Conservation (phyloP, 2,888 invertebrate genomes). For the Halocaridina rubra region DNA sequence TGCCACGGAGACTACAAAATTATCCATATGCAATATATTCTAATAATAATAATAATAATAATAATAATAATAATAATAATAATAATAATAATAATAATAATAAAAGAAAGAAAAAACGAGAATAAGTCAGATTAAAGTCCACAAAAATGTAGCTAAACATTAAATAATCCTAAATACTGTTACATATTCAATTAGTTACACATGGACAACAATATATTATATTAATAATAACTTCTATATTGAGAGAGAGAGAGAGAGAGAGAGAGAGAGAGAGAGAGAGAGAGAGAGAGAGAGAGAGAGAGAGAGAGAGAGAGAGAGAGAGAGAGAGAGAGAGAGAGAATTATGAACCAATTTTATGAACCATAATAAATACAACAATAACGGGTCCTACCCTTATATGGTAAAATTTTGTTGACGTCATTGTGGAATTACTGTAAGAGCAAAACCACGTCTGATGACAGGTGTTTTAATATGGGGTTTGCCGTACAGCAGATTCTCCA, state of each 20-base stretch:
- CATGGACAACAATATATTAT: neutral
- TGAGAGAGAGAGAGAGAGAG: too few relatives aligned
- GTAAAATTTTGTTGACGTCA: neutral
- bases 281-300: neutral
- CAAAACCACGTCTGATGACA: too few relatives aligned
- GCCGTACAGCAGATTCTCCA: too few relatives aligned
- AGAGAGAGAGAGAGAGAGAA: neutral
- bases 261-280: neutral
- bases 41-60: neutral
- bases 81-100: constrained; percentile 1
- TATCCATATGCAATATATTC: too few relatives aligned
- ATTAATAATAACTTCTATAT: neutral
- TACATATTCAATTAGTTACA: neutral
- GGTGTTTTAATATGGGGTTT: too few relatives aligned
- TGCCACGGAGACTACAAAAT: too few relatives aligned
- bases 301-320: neutral
- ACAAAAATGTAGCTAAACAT: neutral
- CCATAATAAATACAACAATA: neutral
- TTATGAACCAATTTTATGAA: neutral
- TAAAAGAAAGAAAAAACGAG: neutral
- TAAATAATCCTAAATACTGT: neutral
- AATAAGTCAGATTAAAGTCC: neutral
- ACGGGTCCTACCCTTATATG: neutral
- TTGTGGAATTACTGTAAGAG: neutral
- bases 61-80: neutral